phyloP scores from a whole-genome alignment of 2,888 invertebrate genomes.

The Leptura quadrifasciata region DNA sequence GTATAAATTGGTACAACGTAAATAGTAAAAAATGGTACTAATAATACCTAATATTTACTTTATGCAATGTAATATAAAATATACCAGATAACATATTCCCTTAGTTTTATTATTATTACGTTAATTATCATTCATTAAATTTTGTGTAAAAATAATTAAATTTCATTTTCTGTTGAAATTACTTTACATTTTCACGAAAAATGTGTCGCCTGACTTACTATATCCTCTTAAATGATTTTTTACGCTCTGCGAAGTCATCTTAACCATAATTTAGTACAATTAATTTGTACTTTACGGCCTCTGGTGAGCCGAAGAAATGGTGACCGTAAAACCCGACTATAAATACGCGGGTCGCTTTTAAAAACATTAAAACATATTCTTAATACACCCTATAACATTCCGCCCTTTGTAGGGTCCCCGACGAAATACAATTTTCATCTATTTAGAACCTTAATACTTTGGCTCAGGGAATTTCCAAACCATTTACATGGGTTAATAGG shows the following conservation, averaged over 20 bases:
- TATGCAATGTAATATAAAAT: too few species aligned
- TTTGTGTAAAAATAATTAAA: background rate
- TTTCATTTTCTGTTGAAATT: background rate
- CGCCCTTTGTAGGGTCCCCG: conserved; percentile 11
- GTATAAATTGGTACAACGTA: too few species aligned
- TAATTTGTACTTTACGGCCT: conserved; percentile 14
- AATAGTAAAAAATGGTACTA: too few species aligned
- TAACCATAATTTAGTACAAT: conserved; percentile 20
- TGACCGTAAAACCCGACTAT: background rate
- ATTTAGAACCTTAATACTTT: background rate
- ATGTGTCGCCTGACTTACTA: background rate
- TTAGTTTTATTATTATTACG: too few species aligned
- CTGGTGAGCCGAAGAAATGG: background rate
- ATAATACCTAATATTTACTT: too few species aligned
- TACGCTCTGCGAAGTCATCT: conserved; percentile 13
- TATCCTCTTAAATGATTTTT: conserved; percentile 14
- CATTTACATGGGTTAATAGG: conserved; percentile 36
- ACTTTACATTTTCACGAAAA: conserved; percentile 5
- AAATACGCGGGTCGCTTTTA: conserved; percentile 20
- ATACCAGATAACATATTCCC: too few species aligned
- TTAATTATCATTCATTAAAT: too few species aligned
- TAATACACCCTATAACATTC: conserved; percentile 14
- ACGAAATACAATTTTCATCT: conserved; percentile 23
- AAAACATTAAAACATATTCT: conserved; percentile 31
- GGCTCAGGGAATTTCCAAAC: conserved; percentile 31